Evolutionary conservation across 1,140 invertebrate genomes (phyloP), one percentile per base, ranked within the genome.

Genomic region (Drosophila murphyi): DNA sequence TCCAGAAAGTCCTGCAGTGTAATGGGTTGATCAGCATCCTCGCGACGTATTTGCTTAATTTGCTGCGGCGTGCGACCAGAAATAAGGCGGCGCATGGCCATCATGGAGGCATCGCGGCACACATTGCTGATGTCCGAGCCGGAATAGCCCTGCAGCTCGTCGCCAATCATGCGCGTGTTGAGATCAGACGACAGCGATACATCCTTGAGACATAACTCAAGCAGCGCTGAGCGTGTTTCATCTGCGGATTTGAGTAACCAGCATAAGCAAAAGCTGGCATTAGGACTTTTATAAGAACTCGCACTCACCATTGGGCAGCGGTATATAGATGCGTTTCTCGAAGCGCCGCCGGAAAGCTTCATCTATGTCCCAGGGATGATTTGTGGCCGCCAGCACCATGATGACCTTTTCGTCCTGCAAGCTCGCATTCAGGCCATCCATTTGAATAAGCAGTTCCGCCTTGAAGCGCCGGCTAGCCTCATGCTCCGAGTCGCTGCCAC

Each of bases 301-400:
- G 20, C 8, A 78, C 74, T 77, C 87, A 94, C 97, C 95, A 93
- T 97, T 98, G 3, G 99, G 99, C 55, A 99, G 94, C 28, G 98
- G 98, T 92, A 99, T 99, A 92, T 99, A 99, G 85, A 99, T 99
- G 80, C 99, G 95, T 94, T 99, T 99, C 92, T 99, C 99, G 52
- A 99, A 95, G 63, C 99, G 94, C 87, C 99, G 94, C 61, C 98
- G 94, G 47, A 99, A 95, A 8, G 98, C 99, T 93, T 99, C 99
- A 92, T 99, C 99, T 83, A 99, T 97, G 92, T 99, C 98, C 99
- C 98, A 99, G 2, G 99, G 99, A 93, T 99, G 99, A 94, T 99
- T 99, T 0, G 99, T 99, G 0, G 99, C 99, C 5, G 98, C 99
- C 71, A 99, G 93, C 6, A 99, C 98, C 97, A 99, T 99, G 0